These are phyloP conservation scores for Chlamydotis undulata DNA, from an alignment of 2,113 vertebrate species.

Conservation along the genomic window DNA sequence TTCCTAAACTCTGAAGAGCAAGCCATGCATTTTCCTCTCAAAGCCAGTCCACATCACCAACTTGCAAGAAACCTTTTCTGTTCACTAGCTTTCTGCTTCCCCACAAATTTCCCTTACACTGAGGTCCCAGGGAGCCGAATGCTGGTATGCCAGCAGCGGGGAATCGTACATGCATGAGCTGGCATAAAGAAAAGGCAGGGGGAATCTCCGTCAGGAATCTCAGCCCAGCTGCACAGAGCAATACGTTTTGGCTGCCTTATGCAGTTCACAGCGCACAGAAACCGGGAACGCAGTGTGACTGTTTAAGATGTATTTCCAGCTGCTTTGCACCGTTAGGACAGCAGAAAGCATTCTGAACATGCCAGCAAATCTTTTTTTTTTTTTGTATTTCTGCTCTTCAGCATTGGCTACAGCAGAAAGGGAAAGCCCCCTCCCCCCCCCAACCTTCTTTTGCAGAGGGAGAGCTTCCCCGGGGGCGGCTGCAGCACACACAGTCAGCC, in stretches of 20 bases:
- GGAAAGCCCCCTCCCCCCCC: no score
- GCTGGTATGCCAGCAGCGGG: not conserved
- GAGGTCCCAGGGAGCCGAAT: not conserved
- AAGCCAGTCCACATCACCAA: not conserved
- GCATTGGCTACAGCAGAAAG: not conserved
- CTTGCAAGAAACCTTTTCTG: not conserved
- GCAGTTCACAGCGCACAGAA: rapidly evolving
- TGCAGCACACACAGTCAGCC: not conserved
- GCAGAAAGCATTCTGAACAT: not conserved
- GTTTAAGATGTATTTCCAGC: not conserved
- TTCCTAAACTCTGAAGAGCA: not conserved
- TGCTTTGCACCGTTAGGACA: not conserved
- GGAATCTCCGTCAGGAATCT: not conserved
- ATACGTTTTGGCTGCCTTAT: not conserved
- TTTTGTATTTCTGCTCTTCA: not conserved
- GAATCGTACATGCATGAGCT: not conserved
- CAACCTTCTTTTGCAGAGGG: not conserved
- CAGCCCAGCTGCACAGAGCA: not conserved
- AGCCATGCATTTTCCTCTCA: not conserved
- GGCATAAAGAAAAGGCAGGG: not conserved
- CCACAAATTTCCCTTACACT: not conserved
- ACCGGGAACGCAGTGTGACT: rapidly evolving
- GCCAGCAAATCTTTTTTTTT: not conserved
- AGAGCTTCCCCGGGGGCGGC: not conserved
- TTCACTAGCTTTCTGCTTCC: not conserved